A percentile compares a stretch with the other conserved stretches of the same genome.
Evolutionary conservation across 2,113 vertebrate genomes (phyloP).

Genomic region (Grammomys dolichurus): DNA sequence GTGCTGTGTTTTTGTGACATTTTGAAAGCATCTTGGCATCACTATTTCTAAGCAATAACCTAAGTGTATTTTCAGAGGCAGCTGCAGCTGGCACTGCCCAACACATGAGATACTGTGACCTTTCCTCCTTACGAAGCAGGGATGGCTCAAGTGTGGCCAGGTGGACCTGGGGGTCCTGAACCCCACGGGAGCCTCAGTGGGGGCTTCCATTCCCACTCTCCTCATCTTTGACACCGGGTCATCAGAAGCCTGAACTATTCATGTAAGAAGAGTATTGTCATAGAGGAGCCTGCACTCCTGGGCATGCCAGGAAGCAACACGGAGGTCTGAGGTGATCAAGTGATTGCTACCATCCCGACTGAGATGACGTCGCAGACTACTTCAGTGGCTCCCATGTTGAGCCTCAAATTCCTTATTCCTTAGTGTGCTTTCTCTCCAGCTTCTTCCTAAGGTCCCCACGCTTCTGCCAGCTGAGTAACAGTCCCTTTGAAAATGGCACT

Average conservation of each 20-base stretch:
- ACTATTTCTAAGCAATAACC: not conserved
- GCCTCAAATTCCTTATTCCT: not conserved
- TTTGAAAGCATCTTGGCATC: not conserved
- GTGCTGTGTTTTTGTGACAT: not conserved
- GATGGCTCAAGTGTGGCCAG: not conserved
- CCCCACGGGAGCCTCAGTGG: fast-evolving
- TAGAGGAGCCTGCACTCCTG: not conserved
- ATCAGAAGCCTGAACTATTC: not conserved
- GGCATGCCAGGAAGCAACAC: not conserved
- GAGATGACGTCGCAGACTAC: no score
- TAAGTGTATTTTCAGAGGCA: not conserved
- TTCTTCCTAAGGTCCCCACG: not conserved
- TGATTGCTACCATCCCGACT: no score
- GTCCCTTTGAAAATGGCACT: not conserved
- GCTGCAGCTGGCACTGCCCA: not conserved
- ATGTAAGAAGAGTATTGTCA: no score
- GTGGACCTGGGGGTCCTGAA: fast-evolving
- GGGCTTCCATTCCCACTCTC: not conserved
- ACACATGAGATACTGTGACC: not conserved
- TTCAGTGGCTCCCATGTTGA: not conserved
- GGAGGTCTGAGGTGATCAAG: fast-evolving
- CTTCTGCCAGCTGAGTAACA: not conserved
- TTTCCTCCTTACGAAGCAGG: not conserved
- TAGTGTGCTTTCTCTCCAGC: fast-evolving
- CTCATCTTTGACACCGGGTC: not conserved